These are phyloP conservation scores for Halichoerus grypus DNA, from an alignment of 2,113 vertebrate genomes.

Conservation along the genomic window DNA sequence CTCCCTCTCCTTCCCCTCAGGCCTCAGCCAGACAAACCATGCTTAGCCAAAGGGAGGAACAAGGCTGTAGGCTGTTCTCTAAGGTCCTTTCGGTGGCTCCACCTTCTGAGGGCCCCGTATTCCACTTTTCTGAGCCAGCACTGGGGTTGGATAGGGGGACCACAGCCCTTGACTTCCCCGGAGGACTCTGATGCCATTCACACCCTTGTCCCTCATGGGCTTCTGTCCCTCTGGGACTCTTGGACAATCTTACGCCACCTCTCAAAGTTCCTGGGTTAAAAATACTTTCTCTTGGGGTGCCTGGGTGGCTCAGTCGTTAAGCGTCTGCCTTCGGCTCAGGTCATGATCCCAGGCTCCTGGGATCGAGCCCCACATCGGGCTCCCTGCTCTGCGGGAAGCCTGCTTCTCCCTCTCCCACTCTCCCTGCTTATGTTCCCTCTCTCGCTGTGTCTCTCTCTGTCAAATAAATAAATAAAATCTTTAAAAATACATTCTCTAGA, in stretches of 20 bases:
- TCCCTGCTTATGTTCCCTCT: no score
- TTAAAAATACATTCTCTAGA: background rate
- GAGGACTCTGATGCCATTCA: background rate
- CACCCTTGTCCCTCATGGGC: background rate
- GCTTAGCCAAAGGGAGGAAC: background rate
- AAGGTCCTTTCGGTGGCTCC: background rate
- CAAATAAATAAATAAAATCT: no score
- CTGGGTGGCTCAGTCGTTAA: no score
- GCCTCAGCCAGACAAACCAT: background rate
- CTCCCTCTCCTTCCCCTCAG: no score
- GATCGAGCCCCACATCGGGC: no score
- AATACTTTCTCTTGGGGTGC: background rate
- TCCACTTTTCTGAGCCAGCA: slow-evolving; percentile 3
- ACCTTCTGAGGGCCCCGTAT: background rate
- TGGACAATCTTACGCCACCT: background rate
- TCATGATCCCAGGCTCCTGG: no score
- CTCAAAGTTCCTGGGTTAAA: background rate
- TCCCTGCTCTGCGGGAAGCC: no score
- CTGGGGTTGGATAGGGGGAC: background rate
- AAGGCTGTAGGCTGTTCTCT: background rate
- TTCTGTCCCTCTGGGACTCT: background rate
- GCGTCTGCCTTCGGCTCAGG: no score
- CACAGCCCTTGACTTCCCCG: background rate
- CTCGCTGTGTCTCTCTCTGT: no score
- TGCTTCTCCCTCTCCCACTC: no score